Evolutionary conservation across 2,113 vertebrate species (phyloP), one percentile per base, ranked within the genome.

Genomic region (Neotoma lepida): DNA sequence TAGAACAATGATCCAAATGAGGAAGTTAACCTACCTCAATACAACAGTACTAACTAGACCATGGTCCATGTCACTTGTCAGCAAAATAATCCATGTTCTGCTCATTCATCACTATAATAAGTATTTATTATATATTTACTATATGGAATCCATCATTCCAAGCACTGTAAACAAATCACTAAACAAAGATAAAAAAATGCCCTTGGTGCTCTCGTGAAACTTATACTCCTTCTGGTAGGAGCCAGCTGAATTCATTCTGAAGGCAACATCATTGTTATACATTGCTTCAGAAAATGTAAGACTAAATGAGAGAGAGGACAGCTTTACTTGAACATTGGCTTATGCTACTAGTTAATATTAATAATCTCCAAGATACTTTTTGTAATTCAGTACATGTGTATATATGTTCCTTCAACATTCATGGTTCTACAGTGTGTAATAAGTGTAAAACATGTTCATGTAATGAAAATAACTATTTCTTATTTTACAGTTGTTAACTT

Each of bases 401-500:
- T 39, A 39, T 77, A 35, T 28, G 33, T 63, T 80, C 22, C 51
- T 89, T 77, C 20, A 91, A 82, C 0, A 4, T 1, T 51, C 9
- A 8, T 70, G 10, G 73, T 33, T 3, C 77, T 74, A 17, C 6
- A 58, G 49, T 66, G 26, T 39, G 22, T 24, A 33, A 86, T 89
- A 58, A n/a, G 35, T 74, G n/a, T 77, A 66, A 30, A 30, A 24
- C 28, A 39, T 86, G 61, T 61, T 35, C 89, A 24, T 71, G 35
- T 87, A 30, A 86, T 46, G 15, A 54, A 88, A 93, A 84, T 39
- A 20, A 26, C 3, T 68, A 3, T 35, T 39, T 86, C 80, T 61
- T 56, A 88, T 95, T 10, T 39, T 35, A 71, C 54, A 51, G 49
- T 80, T 56, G 77, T 91, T 87, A 56, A 86, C 81, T 94, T 89